phyloP scores from a whole-genome alignment of 2,797 vertebrate genomes.

The Chelidonichthys spinosus region DNA sequence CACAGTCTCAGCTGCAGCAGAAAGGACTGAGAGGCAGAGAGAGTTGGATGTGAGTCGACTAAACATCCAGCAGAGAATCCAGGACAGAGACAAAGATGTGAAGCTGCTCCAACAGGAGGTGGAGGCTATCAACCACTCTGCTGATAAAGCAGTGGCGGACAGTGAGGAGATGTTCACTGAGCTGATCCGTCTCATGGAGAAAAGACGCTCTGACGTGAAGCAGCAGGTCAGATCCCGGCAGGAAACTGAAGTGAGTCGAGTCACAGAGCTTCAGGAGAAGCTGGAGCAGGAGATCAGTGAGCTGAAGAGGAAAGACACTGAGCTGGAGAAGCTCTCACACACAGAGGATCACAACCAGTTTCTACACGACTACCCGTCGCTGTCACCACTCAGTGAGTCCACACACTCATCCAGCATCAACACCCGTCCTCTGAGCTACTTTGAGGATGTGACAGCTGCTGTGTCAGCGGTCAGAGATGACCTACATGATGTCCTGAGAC shows the following conservation, averaged over 20 bases:
- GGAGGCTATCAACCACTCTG: not conserved
- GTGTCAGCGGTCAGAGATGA: slow-evolving; percentile 9
- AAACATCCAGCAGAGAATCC: slow-evolving; percentile 17
- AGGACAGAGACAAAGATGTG: not conserved
- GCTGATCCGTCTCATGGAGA: slow-evolving; percentile 8
- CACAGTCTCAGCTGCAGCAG: slow-evolving; percentile 23
- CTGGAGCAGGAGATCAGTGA: slow-evolving; percentile 1
- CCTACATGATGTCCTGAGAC: not conserved
- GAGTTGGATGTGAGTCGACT: not conserved
- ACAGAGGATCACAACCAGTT: not conserved
- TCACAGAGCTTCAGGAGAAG: slow-evolving; percentile 3
- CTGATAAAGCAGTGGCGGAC: slow-evolving; percentile 15
- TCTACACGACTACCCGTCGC: not conserved
- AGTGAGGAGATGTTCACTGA: slow-evolving; percentile 17
- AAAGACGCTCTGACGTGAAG: slow-evolving; percentile 1
- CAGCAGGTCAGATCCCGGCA: slow-evolving; percentile 11
- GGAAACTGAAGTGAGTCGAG: slow-evolving; percentile 1
- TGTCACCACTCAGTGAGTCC: not conserved
- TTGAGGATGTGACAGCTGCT: not conserved
- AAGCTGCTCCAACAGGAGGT: slow-evolving; percentile 17
- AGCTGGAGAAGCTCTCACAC: not conserved
- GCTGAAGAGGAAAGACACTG: slow-evolving; percentile 8
- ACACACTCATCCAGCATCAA: not conserved
- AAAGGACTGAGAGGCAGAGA: not conserved
- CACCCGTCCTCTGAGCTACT: not conserved